A percentile compares a stretch with the other conserved stretches of the same genome.
Conservation (phyloP, 2,888 invertebrate species). For the Lordiphosa fenestrarum region DNA sequence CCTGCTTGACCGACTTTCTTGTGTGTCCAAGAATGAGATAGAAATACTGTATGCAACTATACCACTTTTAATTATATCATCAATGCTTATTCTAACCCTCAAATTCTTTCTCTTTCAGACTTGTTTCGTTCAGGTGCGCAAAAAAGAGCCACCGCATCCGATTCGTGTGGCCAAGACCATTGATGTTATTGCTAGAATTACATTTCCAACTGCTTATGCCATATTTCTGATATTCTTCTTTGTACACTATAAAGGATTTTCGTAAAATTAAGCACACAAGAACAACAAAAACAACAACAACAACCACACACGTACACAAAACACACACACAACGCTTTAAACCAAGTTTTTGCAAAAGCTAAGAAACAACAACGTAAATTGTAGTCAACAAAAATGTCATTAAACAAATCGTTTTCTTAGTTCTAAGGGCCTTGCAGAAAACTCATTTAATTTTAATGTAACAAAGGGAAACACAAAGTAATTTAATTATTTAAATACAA, state of each 20-base stretch:
- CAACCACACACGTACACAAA: no score
- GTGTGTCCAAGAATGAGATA: no score
- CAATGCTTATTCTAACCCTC: neutral
- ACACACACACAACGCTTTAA: constrained; percentile 23
- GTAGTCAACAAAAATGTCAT: constrained; percentile 20
- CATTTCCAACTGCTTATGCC: constrained; percentile 95
- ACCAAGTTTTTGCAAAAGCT: constrained; percentile 25
- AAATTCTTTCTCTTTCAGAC: constrained; percentile 83
- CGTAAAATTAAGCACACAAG: constrained; percentile 75
- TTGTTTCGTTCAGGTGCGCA: constrained; percentile 92
- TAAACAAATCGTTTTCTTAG: constrained; percentile 35
- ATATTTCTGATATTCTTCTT: constrained; percentile 97
- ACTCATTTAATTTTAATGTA: constrained; percentile 54
- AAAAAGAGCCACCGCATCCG: constrained; percentile 95
- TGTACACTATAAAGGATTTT: constrained; percentile 94
- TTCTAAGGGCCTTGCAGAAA: constrained; percentile 42
- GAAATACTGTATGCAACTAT: no score
- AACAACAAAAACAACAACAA: constrained; percentile 7
- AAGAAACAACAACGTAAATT: constrained; percentile 16
- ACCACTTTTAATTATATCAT: neutral
- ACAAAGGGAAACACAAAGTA: constrained; percentile 70
- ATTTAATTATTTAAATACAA: constrained; percentile 46
- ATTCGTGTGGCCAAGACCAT: constrained; percentile 96
- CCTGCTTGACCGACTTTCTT: no score
- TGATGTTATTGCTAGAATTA: constrained; percentile 95